phyloP scores from a whole-genome alignment of 1,140 invertebrate genomes.

The Caenorhabditis remanei region DNA sequence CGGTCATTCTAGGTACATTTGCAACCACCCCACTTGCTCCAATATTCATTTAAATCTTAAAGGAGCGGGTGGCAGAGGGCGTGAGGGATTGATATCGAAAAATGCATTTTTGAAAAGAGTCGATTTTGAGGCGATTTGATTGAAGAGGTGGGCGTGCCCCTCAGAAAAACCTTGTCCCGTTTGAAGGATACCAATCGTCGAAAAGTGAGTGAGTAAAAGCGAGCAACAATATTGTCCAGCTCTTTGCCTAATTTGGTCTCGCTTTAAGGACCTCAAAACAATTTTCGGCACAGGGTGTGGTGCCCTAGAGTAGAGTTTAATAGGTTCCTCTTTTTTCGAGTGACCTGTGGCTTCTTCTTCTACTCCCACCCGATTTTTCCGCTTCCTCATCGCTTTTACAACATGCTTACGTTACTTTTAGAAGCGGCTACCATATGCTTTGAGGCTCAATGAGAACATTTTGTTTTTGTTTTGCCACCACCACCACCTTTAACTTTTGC shows the following conservation, averaged over 20 bases:
- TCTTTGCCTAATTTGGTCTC: constrained; percentile 48
- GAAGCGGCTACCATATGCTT: constrained; percentile 40
- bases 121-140: not conserved
- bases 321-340: constrained; percentile 18
- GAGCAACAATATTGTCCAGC: constrained; percentile 17
- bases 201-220: not conserved
- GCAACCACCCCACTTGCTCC: not conserved
- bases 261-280: constrained; percentile 31
- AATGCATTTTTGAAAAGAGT: constrained; percentile 32
- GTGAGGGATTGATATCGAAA: constrained; percentile 49
- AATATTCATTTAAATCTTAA: constrained; percentile 9
- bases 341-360: constrained; percentile 29
- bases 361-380: not conserved
- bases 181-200: constrained; percentile 48
- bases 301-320: constrained; percentile 29
- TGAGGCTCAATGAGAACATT: not conserved
- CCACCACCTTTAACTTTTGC: too few relatives aligned
- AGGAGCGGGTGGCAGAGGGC: not conserved
- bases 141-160: constrained; percentile 31
- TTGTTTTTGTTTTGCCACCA: constrained; percentile 13
- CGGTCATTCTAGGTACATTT: constrained; percentile 44
- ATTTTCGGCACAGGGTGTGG: not conserved
- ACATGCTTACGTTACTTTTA: too few relatives aligned
- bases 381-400: constrained; percentile 39
- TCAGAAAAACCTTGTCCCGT: not conserved